These are phyloP conservation scores for Sebastes fasciatus DNA, from an alignment of 2,113 vertebrate genomes.

Conservation along the genomic window DNA sequence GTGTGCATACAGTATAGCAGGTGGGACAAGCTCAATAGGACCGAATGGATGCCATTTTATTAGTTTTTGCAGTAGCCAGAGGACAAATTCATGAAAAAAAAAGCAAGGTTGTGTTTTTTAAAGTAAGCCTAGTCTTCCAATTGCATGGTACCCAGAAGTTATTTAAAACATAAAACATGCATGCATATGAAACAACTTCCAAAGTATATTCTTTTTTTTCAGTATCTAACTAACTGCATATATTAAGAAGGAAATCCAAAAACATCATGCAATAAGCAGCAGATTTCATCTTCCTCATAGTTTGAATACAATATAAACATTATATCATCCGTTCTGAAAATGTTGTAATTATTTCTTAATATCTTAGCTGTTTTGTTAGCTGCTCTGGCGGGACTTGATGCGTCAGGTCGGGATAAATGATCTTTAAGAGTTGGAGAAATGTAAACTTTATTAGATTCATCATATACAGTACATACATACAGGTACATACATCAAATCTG, in stretches of 20 bases:
- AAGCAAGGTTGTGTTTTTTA: background rate
- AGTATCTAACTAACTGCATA: background rate
- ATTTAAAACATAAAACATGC: background rate
- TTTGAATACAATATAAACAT: background rate
- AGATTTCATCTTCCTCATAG: background rate
- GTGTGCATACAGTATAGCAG: slow-evolving; percentile 18
- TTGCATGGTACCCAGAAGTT: background rate
- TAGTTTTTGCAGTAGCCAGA: slow-evolving; percentile 33
- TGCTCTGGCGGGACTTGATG: background rate
- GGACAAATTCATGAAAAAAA: slow-evolving; percentile 21
- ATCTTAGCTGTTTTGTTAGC: background rate
- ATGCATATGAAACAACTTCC: background rate
- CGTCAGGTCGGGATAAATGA: background rate
- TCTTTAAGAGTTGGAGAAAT: background rate
- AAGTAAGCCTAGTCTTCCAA: background rate
- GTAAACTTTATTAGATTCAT: too few relatives aligned
- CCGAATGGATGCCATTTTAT: slow-evolving; percentile 2
- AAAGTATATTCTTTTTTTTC: background rate
- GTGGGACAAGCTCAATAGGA: slow-evolving; percentile 5
- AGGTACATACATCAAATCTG: too few relatives aligned
- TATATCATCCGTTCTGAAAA: background rate
- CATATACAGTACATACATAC: too few relatives aligned
- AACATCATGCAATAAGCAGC: background rate
- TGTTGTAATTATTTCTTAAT: background rate
- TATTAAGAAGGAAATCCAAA: background rate